Conservation (phyloP, 2,888 invertebrate genomes). For the Nemoura dubitans region DNA sequence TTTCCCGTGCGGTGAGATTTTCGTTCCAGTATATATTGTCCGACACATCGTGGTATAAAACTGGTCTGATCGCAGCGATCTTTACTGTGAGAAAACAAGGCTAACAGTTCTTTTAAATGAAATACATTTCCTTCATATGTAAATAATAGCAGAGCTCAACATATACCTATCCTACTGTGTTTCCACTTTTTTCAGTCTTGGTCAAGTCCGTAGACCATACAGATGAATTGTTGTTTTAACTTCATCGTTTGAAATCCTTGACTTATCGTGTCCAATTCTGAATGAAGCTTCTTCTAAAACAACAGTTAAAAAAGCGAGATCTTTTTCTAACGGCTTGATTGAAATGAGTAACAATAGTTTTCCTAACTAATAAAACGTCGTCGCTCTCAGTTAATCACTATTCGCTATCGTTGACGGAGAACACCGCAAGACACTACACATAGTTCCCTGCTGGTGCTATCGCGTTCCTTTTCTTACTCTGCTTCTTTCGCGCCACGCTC, state of each 20-base stretch:
- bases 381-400: not conserved
- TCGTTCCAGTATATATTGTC: not conserved
- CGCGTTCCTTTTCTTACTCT: not conserved
- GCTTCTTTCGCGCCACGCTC: not conserved
- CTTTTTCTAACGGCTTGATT: not conserved
- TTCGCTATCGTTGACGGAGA: not conserved
- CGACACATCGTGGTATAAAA: not conserved
- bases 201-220: not conserved
- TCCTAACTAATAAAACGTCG: not conserved
- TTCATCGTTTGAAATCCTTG: not conserved
- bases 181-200: not conserved
- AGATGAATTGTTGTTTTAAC: not conserved
- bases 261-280: conserved; percentile 17
- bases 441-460: not conserved
- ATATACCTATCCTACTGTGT: not conserved
- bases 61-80: not conserved
- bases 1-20: not conserved
- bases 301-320: conserved; percentile 2
- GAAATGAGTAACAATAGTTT: not conserved
- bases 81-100: conserved; percentile 16
- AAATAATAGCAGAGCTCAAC: not conserved
- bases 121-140: conserved; percentile 27
- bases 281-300: conserved; percentile 13
- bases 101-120: conserved; percentile 15
- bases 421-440: not conserved